A percentile compares a stretch with the other conserved stretches of the same genome.
Evolutionary conservation across 2,888 invertebrate genomes (phyloP).

Genomic region (Chrysolina americana): DNA sequence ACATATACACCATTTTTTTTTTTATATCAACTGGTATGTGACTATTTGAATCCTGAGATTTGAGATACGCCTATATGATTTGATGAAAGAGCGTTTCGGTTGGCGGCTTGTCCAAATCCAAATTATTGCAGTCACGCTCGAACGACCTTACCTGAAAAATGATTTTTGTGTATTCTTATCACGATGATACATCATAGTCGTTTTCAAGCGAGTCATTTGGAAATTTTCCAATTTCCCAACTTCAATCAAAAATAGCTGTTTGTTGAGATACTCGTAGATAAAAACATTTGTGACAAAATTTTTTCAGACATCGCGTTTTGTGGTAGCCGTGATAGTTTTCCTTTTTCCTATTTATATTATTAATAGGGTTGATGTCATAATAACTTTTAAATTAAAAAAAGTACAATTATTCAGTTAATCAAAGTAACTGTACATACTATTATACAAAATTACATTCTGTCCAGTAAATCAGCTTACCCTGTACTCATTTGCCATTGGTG

Average conservation of each 20-base stretch:
- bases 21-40: too few species aligned
- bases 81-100: neutral
- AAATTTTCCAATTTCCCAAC: slow-evolving; percentile 19
- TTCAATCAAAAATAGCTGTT: slow-evolving; percentile 14
- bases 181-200: slow-evolving; percentile 15
- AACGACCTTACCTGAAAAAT: slow-evolving; percentile 22
- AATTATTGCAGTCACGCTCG: slow-evolving; percentile 12
- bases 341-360: too few species aligned
- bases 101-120: slow-evolving; percentile 1
- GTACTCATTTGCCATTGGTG: too few species aligned
- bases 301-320: neutral
- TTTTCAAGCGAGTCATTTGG: slow-evolving; percentile 13
- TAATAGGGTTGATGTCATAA: too few species aligned
- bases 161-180: slow-evolving; percentile 21
- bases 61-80: neutral
- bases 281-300: slow-evolving; percentile 7
- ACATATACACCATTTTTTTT: too few species aligned
- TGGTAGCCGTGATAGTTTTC: too few species aligned
- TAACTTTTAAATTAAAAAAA: too few species aligned
- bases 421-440: too few species aligned
- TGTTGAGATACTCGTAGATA: neutral
- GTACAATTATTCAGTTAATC: too few species aligned
- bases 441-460: too few species aligned
- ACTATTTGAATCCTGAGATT: neutral
- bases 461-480: too few species aligned